Evolutionary conservation across 2,797 vertebrate species (phyloP).

Genomic region (Chromis chromis): DNA sequence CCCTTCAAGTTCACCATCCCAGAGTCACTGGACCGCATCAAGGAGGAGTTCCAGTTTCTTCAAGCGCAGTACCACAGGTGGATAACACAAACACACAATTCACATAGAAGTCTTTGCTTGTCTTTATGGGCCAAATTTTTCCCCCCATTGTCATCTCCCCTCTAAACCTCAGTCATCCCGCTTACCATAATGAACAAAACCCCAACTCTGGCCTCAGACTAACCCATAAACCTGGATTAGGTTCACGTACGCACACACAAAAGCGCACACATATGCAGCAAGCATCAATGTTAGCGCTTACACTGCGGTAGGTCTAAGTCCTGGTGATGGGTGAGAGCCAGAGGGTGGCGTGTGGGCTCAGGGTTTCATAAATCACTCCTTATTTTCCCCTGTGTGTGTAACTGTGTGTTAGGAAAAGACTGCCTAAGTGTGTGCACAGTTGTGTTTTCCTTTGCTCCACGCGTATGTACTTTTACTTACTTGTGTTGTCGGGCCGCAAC

Average conservation of each 20-base stretch:
- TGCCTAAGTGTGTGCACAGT: conserved; percentile 30
- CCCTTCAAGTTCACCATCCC: conserved; percentile 97
- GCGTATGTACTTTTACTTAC: conserved; percentile 13
- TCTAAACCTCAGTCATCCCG: conserved; percentile 69
- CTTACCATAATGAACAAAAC: conserved; percentile 72
- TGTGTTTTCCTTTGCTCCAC: conserved; percentile 37
- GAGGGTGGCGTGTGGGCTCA: conserved; percentile 87
- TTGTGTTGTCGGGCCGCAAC: conserved; percentile 42
- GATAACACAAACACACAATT: conserved; percentile 56
- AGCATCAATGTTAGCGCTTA: conserved; percentile 52
- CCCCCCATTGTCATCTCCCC: conserved; percentile 56
- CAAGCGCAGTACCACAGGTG: conserved; percentile 97
- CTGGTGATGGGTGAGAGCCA: conserved; percentile 82
- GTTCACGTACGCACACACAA: conserved; percentile 55
- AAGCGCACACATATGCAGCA: conserved; percentile 55
- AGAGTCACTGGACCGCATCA: conserved; percentile 95
- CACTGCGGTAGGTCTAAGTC: conserved; percentile 78
- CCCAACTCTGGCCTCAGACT: conserved; percentile 64
- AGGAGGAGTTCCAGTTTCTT: conserved; percentile 96
- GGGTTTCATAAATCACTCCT: conserved; percentile 80
- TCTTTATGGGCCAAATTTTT: conserved; percentile 13
- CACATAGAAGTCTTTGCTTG: conserved; percentile 2
- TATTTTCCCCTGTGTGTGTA: conserved; percentile 59
- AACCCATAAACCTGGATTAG: conserved; percentile 77
- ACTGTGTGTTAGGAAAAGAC: conserved; percentile 36